Evolutionary conservation across 2,797 vertebrate species (phyloP), one percentile per base, ranked within the genome.

Genomic region (Pelodytes ibericus): DNA sequence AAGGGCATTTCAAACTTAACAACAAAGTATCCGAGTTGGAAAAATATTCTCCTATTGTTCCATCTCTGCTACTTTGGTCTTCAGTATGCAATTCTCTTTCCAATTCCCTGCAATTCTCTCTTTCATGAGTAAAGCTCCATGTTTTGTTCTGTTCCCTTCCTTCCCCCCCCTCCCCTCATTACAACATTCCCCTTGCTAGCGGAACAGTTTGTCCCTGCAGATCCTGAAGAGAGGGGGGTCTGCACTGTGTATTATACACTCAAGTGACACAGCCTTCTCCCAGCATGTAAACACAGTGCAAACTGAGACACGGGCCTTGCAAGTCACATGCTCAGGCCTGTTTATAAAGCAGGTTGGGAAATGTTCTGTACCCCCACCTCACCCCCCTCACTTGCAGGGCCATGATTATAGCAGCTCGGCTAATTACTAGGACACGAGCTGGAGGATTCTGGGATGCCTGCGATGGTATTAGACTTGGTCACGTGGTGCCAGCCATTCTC

Each of bases 141-240:
- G n/a, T n/a, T n/a, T n/a, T n/a, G n/a, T n/a, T n/a, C 1, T 5
- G 33, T 6, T 36, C 5, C 33, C 31, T 36, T 36, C 31, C 31
- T 44, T 15, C 15, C 41, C 41, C 41, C 41, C 41, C 41, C 15
- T 3, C 41, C 41, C 13, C 11, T 16, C 41, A 3, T 44, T n/a
- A n/a, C n/a, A n/a, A n/a, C n/a, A n/a, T n/a, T n/a, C n/a, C 33
- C 41, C 18, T 44, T 39, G 71, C 62, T 56, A 57, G 65, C 44
- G 68, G 73, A 61, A 61, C 64, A 61, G 58, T 6, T 24, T 61
- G 56, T 75, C 57, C 64, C 10, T 24, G 1, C 27, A 16, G 31
- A n/a, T 64, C 44, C 9, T 53, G 49, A 11, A 5, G 39, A 26
- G 20, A 13, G 5, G 29, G 61, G 13, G 49, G 58, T n/a, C 71